phyloP scores from a whole-genome alignment of 1,140 invertebrate genomes.

The Euwallacea similis region DNA sequence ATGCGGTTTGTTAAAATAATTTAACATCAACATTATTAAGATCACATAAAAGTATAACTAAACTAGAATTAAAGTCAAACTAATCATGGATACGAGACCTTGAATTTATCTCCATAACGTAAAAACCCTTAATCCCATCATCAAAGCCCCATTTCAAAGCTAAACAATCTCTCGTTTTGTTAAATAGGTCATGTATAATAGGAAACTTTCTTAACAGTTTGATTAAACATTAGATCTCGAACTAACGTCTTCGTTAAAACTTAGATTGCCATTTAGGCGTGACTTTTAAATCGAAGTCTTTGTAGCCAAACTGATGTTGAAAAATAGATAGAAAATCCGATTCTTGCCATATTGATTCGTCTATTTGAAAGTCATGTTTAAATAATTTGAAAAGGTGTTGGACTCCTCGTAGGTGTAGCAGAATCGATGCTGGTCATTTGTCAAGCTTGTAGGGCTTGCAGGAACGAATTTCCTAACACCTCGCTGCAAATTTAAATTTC shows the following conservation, averaged over 20 bases:
- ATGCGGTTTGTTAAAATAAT: no score
- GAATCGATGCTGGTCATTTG: conserved; percentile 42
- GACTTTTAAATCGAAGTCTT: not conserved
- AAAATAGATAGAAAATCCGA: no score
- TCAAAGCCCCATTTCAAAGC: not conserved
- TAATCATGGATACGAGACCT: no score
- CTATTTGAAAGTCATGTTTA: conserved; percentile 7
- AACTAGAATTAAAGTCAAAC: no score
- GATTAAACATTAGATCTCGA: conserved; percentile 4
- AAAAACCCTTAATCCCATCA: no score
- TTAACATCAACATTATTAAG: no score
- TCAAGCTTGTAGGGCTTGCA: conserved; percentile 36
- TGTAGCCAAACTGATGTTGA: no score
- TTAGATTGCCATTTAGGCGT: not conserved
- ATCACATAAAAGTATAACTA: no score
- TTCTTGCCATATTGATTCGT: not conserved
- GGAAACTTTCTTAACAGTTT: conserved; percentile 4
- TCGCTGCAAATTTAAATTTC: conserved; percentile 45
- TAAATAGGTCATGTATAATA: conserved; percentile 2
- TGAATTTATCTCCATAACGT: no score
- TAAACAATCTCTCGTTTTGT: not conserved
- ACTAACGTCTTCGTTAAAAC: not conserved
- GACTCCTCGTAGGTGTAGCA: conserved; percentile 16
- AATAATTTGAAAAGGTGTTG: conserved; percentile 8
- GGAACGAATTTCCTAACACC: conserved; percentile 42